Conservation (phyloP, 2,888 invertebrate genomes). For the Eremobia ochroleuca region DNA sequence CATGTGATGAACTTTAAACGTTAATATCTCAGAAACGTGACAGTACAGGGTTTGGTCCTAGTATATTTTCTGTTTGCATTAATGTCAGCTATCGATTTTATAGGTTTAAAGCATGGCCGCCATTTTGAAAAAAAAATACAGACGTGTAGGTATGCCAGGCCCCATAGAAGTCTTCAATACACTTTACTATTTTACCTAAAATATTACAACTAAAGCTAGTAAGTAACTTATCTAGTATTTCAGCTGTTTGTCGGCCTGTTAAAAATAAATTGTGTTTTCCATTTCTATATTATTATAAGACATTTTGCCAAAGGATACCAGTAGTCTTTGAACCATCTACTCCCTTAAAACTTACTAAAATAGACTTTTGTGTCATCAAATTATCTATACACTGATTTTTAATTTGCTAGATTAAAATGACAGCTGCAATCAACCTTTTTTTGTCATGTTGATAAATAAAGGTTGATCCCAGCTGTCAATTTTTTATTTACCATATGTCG, state of each 20-base stretch:
- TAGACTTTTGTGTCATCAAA: neutral
- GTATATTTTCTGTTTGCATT: too few relatives aligned
- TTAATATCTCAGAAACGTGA: too few relatives aligned
- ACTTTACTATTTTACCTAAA: neutral
- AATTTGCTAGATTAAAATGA: neutral
- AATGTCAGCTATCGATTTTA: too few relatives aligned
- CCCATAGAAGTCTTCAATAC: too few relatives aligned
- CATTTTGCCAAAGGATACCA: neutral
- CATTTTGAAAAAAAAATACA: neutral
- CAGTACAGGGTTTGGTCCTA: too few relatives aligned
- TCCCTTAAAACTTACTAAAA: neutral
- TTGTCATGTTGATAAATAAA: too few relatives aligned
- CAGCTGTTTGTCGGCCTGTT: neutral
- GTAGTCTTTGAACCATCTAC: neutral
- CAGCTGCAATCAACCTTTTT: neutral
- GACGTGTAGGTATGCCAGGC: neutral
- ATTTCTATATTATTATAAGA: neutral
- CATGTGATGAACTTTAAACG: neutral
- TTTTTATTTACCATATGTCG: too few relatives aligned
- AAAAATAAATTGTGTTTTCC: neutral
- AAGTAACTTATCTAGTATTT: neutral
- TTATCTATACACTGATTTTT: neutral
- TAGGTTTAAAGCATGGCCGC: neutral
- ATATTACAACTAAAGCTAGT: neutral
- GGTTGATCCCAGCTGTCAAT: too few relatives aligned